phyloP scores from a whole-genome alignment of 2,113 vertebrate genomes.

The Aspiorhynchus laticeps region DNA sequence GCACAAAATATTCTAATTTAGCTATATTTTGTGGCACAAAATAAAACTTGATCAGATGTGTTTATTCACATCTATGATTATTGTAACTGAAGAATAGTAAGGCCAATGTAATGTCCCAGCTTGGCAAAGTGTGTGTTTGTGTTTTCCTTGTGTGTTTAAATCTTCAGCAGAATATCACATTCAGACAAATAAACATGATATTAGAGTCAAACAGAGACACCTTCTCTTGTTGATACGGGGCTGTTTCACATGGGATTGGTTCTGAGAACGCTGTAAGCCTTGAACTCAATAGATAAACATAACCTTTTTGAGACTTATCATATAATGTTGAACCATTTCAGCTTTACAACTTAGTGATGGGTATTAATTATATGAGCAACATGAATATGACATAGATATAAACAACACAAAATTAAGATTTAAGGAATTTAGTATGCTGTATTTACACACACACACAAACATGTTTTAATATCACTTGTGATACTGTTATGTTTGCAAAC shows the following conservation, averaged over 20 bases:
- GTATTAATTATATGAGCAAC: not conserved
- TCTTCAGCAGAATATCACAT: not conserved
- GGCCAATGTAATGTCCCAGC: not conserved
- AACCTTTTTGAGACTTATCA: not conserved
- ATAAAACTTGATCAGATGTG: too few species aligned
- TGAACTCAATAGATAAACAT: not conserved
- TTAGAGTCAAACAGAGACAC: not conserved
- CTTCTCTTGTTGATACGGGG: not conserved
- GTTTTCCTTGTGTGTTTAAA: not conserved
- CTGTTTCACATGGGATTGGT: not conserved
- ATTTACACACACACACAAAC: too few species aligned
- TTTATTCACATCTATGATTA: not conserved
- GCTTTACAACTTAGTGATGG: not conserved
- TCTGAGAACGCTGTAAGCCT: not conserved
- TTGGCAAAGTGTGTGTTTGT: not conserved
- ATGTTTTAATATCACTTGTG: too few species aligned
- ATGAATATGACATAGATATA: not conserved
- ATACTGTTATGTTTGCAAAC: not conserved
- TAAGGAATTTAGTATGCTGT: too few species aligned
- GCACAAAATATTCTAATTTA: not conserved
- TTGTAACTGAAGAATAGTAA: not conserved
- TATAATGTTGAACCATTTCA: not conserved
- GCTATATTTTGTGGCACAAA: too few species aligned
- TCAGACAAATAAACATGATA: not conserved
- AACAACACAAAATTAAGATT: not conserved